Percentiles rank a stretch among this genome's conserved stretches.
phyloP scores from a whole-genome alignment of 2,113 vertebrate genomes.

The western clawed frog (Xenopus tropicalis) region DNA sequence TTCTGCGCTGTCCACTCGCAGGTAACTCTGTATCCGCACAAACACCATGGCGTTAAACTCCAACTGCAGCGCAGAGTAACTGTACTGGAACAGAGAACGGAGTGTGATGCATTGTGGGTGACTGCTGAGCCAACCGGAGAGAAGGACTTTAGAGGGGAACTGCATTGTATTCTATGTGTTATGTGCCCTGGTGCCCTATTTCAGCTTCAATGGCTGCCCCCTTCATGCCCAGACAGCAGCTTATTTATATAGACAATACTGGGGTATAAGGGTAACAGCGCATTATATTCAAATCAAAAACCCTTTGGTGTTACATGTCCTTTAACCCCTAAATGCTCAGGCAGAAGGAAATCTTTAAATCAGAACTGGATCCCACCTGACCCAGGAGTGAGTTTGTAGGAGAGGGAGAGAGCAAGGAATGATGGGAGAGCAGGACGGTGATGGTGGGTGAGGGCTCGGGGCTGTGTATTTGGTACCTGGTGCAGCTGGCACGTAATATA shows the following conservation, averaged over 20 bases:
- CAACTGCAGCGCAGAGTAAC: constrained; percentile 72
- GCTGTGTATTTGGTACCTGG: constrained; percentile 65
- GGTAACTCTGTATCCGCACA: constrained; percentile 77
- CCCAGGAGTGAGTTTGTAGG: no score
- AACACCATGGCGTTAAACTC: constrained; percentile 85
- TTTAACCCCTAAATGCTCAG: no score
- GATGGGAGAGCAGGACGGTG: no score
- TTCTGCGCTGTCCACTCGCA: constrained; percentile 86
- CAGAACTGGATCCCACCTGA: no score
- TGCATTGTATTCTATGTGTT: neutral
- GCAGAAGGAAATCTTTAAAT: no score
- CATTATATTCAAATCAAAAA: no score
- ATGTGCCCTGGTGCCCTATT: neutral
- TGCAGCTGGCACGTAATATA: constrained; percentile 83
- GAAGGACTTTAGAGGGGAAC: neutral
- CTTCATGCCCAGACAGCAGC: no score
- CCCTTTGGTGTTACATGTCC: no score
- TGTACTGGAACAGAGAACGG: constrained; percentile 70
- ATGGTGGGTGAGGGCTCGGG: neutral
- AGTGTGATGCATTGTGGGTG: constrained; percentile 20
- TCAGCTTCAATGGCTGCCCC: neutral
- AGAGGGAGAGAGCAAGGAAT: no score
- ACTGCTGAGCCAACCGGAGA: no score
- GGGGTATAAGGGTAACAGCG: no score
- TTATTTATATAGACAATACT: no score